phyloP scores from a whole-genome alignment of 2,797 vertebrate genomes.

The Moxostoma hubbsi region DNA sequence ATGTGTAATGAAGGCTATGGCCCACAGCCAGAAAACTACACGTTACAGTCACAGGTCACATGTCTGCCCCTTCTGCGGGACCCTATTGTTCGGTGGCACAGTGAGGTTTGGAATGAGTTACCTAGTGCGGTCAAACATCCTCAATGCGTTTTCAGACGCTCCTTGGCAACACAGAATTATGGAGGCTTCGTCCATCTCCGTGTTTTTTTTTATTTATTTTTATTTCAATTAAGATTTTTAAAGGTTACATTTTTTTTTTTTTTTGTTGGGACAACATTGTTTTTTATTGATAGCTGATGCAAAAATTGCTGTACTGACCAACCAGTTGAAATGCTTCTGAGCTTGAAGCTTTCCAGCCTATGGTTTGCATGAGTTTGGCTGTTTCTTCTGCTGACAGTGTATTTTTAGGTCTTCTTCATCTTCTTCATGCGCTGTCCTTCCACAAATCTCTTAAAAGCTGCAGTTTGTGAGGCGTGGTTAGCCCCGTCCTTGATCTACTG shows the following conservation, averaged over 20 bases:
- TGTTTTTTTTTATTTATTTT: not conserved
- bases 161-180: no score
- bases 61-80: slow-evolving; percentile 29
- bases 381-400: slow-evolving; percentile 60
- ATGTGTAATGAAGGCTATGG: slow-evolving; percentile 67
- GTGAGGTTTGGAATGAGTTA: slow-evolving; percentile 1
- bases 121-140: slow-evolving; percentile 40
- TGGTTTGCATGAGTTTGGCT: slow-evolving; percentile 46
- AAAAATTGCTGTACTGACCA: not conserved
- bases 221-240: not conserved
- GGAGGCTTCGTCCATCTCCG: no score
- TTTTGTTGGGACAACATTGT: not conserved
- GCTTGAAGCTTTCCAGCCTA: slow-evolving; percentile 14
- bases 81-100: slow-evolving; percentile 54
- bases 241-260: not conserved
- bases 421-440: slow-evolving; percentile 64
- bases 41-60: slow-evolving; percentile 55
- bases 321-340: slow-evolving; percentile 10
- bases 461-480: slow-evolving; percentile 64
- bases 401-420: slow-evolving; percentile 69
- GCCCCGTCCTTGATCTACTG: slow-evolving; percentile 61
- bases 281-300: not conserved
- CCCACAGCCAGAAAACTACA: slow-evolving; percentile 60
- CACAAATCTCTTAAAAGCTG: slow-evolving; percentile 64
- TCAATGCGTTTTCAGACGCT: not conserved